These are phyloP conservation scores for Linurgus olivaceus DNA, from an alignment of 2,797 vertebrate genomes.

Conservation along the genomic window DNA sequence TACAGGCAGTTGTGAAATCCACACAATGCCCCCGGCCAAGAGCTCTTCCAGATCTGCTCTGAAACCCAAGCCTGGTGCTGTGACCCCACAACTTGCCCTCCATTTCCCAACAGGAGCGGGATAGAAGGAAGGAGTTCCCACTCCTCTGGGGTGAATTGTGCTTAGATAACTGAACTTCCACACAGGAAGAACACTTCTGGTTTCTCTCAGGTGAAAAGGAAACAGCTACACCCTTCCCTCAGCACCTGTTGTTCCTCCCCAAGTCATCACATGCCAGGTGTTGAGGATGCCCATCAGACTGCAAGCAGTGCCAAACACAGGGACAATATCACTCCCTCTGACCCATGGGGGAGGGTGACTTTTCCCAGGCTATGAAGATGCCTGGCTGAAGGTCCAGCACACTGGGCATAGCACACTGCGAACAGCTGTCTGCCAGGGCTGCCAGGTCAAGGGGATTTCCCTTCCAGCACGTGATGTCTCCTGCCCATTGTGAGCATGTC, in stretches of 20 bases:
- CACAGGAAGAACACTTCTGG: background rate
- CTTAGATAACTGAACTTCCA: background rate
- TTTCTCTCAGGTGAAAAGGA: background rate
- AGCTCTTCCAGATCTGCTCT: background rate
- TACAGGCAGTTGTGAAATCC: background rate
- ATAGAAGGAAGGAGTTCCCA: background rate
- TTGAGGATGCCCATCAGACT: background rate
- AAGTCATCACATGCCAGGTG: fast-evolving
- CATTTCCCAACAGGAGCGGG: fast-evolving
- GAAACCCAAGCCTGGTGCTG: fast-evolving
- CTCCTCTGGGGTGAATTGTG: background rate
- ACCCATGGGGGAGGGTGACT: background rate
- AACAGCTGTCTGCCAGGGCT: background rate
- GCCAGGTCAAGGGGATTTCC: background rate
- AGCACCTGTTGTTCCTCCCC: fast-evolving
- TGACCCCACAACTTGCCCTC: background rate
- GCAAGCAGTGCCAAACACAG: background rate
- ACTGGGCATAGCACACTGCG: background rate
- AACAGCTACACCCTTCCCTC: background rate
- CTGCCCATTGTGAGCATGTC: background rate
- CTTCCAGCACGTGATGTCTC: background rate
- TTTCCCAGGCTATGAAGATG: background rate
- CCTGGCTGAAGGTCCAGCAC: background rate
- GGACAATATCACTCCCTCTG: background rate
- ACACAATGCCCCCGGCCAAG: fast-evolving